Evolutionary conservation across 92 coral and sea anemone species (phyloP), one percentile per base, ranked within the genome.

Genomic region (Palythoa grandis): DNA sequence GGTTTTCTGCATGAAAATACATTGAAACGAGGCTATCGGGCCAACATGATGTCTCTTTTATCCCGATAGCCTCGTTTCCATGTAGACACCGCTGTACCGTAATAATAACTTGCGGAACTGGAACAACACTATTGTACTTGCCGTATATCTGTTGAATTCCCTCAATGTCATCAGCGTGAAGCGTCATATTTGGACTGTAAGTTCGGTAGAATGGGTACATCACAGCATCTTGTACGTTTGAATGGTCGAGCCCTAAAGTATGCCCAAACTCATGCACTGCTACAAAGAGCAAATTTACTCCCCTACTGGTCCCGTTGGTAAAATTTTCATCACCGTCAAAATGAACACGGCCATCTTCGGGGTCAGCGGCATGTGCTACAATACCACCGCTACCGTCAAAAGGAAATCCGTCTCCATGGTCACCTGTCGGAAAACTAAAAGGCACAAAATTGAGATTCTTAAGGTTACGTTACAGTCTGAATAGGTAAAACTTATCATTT

Each of bases 321-420:
- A 56, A 77, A 35, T 57, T 57, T 38, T 77, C 83, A 2, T 56
- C 83, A 35, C 67, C 83, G 70, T 77, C 83, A 60, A 77, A 77
- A 38, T 77, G 83, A 58, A 58, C 83, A 15, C 83, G 70, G 14
- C 83, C 83, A 60, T 77, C 83, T 38, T 77, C 70, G 5, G 83
- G 83, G 68, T 56, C 67, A 77, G 67, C 67, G 20, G 83, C 83
- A 37, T 77, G 83, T n/a, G 83, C 83, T 35, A 77, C 67, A n/a
- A 77, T 35, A 8, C 83, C 83, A 56, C 61, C 43, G 0, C 47
- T 69, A 11, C 83, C 83, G 23, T 77, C 69, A 19, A 77, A 77
- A 20, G 83, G 70, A 58, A 43, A 43, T 43, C 50, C 50, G 7
- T 43, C 50, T 5, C 50, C 50, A 43, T 43, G 50, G 50, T 43